phyloP scores from a whole-genome alignment of 2,113 vertebrate species.

The Corythornis cristatus region DNA sequence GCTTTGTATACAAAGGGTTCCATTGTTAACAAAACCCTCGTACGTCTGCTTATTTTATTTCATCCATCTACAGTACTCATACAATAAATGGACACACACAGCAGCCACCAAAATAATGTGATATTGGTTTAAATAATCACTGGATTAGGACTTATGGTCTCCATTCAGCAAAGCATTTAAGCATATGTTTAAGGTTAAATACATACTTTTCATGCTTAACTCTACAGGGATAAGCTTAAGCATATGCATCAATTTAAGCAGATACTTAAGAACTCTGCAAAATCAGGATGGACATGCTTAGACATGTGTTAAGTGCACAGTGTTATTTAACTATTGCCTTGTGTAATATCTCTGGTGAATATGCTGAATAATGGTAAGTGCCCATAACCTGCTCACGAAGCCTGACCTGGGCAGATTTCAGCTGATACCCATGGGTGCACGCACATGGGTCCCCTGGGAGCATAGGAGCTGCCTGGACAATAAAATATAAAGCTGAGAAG shows the following conservation, averaged over 20 bases:
- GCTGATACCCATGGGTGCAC: neutral
- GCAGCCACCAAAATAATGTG: constrained; percentile 32
- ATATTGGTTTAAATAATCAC: constrained; percentile 62
- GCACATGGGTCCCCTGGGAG: neutral
- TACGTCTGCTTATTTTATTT: neutral
- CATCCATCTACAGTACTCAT: neutral
- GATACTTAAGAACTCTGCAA: constrained; percentile 62
- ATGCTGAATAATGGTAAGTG: neutral
- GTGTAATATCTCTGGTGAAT: constrained; percentile 5
- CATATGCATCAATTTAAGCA: constrained; percentile 66
- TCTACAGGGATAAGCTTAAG: constrained; percentile 67
- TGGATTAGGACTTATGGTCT: constrained; percentile 69
- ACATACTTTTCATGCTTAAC: constrained; percentile 62
- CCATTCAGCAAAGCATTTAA: constrained; percentile 69
- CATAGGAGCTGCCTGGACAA: neutral
- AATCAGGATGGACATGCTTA: constrained; percentile 60
- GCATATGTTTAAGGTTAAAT: constrained; percentile 71
- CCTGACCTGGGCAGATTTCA: neutral
- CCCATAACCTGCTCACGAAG: neutral
- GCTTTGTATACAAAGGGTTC: neutral
- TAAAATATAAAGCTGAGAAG: constrained; percentile 10
- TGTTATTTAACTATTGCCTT: constrained; percentile 25
- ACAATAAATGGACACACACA: neutral
- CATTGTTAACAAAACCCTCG: neutral
- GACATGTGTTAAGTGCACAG: constrained; percentile 49